Percentiles rank a stretch among this genome's conserved stretches.
These are phyloP conservation scores for Epizoanthus rinbou DNA, from an alignment of 92 coral and sea anemone genomes.

Conservation along the genomic window DNA sequence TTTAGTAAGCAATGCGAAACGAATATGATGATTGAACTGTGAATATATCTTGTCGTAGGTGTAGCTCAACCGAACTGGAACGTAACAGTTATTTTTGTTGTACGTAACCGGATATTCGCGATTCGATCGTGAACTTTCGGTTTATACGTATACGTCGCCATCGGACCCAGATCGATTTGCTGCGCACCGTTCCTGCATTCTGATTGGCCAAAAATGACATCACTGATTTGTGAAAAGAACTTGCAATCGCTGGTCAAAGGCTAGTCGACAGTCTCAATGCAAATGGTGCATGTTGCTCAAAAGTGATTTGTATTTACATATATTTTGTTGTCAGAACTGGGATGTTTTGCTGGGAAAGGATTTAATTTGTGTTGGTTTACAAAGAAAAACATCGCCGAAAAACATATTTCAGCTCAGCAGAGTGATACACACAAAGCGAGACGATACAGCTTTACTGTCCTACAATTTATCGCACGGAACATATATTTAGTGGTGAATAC, in stretches of 20 bases:
- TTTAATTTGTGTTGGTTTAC: neutral
- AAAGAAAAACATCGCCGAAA: too few species aligned
- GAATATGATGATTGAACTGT: too few species aligned
- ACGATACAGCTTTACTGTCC: neutral
- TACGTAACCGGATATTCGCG: neutral
- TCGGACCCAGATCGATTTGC: constrained; percentile 36
- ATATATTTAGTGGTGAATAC: constrained; percentile 3
- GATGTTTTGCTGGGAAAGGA: neutral
- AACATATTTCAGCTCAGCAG: neutral
- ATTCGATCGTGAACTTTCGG: constrained; percentile 35
- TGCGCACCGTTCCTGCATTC: constrained; percentile 33
- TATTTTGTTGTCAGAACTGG: neutral
- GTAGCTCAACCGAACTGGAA: neutral
- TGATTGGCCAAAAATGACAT: constrained; percentile 98
- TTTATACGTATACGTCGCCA: constrained; percentile 27
- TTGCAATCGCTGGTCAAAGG: constrained; percentile 9
- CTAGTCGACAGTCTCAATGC: constrained; percentile 7
- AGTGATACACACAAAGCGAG: neutral
- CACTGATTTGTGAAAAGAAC: constrained; percentile 58
- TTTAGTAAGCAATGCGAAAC: neutral
- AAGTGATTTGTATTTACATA: neutral
- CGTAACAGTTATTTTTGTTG: neutral
- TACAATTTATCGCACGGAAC: neutral
- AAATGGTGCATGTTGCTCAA: constrained; percentile 23
- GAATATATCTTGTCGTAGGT: neutral